A percentile compares a stretch with the other conserved stretches of the same genome.
These are phyloP conservation scores for Ptychodera flava DNA, from an alignment of 35 echinoderm and acorn worm species.

Conservation along the genomic window DNA sequence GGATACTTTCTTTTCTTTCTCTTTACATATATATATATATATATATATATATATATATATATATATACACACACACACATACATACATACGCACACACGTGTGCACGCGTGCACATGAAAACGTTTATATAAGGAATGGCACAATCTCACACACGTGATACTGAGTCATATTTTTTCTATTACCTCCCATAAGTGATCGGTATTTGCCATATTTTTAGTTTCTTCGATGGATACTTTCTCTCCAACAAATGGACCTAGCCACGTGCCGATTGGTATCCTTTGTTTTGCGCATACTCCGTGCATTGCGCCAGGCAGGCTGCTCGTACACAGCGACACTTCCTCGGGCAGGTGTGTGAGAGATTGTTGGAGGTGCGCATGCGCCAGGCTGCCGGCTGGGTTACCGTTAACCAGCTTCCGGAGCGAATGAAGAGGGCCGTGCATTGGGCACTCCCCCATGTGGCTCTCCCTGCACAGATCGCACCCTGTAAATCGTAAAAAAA, in stretches of 20 bases:
- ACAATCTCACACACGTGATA: too few relatives aligned
- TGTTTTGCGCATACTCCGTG: background rate
- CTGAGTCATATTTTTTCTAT: too few relatives aligned
- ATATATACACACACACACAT: too few relatives aligned
- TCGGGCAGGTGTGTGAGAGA: background rate
- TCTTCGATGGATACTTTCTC: background rate
- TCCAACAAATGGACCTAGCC: background rate
- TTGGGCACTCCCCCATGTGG: background rate
- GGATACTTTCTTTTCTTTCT: too few relatives aligned
- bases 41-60: too few relatives aligned
- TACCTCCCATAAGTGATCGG: background rate
- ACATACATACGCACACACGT: too few relatives aligned
- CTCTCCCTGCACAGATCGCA: background rate
- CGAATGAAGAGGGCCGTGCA: background rate
- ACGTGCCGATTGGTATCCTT: background rate
- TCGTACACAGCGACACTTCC: background rate
- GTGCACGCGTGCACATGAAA: too few relatives aligned
- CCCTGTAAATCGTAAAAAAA: background rate
- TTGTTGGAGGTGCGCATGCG: too few relatives aligned
- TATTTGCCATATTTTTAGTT: background rate
- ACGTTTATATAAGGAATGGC: too few relatives aligned
- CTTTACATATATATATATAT: too few relatives aligned
- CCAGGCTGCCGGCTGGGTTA: background rate
- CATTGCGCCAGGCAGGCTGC: background rate
- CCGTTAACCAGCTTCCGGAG: background rate